Evolutionary conservation across 1,140 invertebrate species (phyloP), one percentile per base, ranked within the genome.

Genomic region (Oncopeltus fasciatus): DNA sequence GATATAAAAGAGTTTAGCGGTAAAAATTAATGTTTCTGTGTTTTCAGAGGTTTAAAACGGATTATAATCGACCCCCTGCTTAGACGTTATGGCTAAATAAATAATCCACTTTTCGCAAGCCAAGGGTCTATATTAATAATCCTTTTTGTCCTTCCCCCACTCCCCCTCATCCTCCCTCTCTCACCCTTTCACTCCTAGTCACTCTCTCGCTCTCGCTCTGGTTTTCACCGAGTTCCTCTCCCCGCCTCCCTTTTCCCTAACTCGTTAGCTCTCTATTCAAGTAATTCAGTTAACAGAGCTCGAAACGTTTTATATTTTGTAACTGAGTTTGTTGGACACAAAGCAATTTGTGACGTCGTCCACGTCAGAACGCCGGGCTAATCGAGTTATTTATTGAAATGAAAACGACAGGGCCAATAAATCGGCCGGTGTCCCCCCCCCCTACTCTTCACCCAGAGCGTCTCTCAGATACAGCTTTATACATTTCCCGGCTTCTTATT

Each of bases 361-460:
- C 49, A 53, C 49, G 49, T 53, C 49, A 57, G 3, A 4, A 1
- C 28, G 18, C 47, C n/a, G n/a, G 33, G 33, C n/a, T 57, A 57
- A 57, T 57, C 18, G 56, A 57, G 56, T 57, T 57, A 57, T 57
- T 57, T 57, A 57, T 57, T 57, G 56, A 57, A 57, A 57, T 57
- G 56, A 57, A 57, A 57, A 57, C 56, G 56, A 38, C 56, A 38
- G 56, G n/a, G 16, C 56, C 56, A 57, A 57, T 57, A 57, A 57
- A 57, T 57, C 56, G 28, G 56, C 51, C 20, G 51, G 21, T 56
- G 21, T 27, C 27, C 27, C 21, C 9, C 1, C 51, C 27, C 27
- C 51, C n/a, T n/a, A 9, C 27, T 26, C 27, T 56, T 56, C 9
- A 8, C 51, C 2, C 51, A n/a, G 5, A 18, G 14, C 21, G 24